Percentiles rank a stretch among this genome's conserved stretches.
Conservation (phyloP, 1,140 invertebrate species). For the Capitella teleta region DNA sequence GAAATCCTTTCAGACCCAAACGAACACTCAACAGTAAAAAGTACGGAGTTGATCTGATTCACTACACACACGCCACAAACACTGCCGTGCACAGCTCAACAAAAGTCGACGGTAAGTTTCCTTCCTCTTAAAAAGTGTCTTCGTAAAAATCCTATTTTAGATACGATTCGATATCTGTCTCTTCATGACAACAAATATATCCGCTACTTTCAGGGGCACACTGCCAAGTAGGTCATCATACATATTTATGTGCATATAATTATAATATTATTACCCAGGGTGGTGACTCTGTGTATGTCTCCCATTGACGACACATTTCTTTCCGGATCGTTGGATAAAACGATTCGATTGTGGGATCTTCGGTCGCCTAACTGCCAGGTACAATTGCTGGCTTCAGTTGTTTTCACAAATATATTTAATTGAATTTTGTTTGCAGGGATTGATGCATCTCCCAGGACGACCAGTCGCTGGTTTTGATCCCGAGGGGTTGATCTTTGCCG, state of each 20-base stretch:
- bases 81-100: constrained; percentile 98
- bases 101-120: constrained; percentile 74
- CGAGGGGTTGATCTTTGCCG: constrained; percentile 95
- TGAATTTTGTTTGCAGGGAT: constrained; percentile 50
- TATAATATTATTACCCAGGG: no score
- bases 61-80: constrained; percentile 95
- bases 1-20: constrained; percentile 53
- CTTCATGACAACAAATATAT: constrained; percentile 99
- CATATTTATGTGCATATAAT: no score
- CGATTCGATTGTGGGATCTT: constrained; percentile 90
- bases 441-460: constrained; percentile 89
- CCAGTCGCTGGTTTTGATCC: constrained; percentile 97
- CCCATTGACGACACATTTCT: constrained; percentile 96
- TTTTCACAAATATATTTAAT: not conserved
- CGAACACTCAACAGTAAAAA: constrained; percentile 97
- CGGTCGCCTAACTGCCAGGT: constrained; percentile 82
- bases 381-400: constrained; percentile 7
- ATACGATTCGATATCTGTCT: constrained; percentile 92
- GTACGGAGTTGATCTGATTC: constrained; percentile 96
- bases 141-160: constrained; percentile 36
- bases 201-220: constrained; percentile 75
- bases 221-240: constrained; percentile 65
- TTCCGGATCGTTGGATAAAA: constrained; percentile 96
- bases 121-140: not conserved
- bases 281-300: constrained; percentile 89